These are phyloP conservation scores for Agelastica alni DNA, from an alignment of 2,888 invertebrate species.

Conservation along the genomic window DNA sequence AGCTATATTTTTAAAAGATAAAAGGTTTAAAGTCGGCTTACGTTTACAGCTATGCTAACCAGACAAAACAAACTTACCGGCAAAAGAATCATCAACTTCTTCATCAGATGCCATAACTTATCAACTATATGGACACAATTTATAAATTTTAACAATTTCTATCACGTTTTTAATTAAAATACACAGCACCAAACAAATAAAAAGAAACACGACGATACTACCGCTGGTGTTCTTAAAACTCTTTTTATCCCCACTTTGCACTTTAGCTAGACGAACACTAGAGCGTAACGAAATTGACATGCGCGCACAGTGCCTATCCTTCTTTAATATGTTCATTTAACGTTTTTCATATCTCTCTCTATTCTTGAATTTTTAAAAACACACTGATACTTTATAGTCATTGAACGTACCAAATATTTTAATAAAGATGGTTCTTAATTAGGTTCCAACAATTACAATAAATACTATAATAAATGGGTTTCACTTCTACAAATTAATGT, in stretches of 20 bases:
- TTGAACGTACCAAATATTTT: slow-evolving; percentile 10
- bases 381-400: neutral
- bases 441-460: too few relatives aligned
- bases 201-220: slow-evolving; percentile 15
- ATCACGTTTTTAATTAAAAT: slow-evolving; percentile 10
- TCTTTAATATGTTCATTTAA: neutral
- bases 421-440: neutral
- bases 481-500: too few relatives aligned
- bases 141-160: slow-evolving; percentile 3
- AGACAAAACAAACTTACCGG: slow-evolving; percentile 69
- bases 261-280: slow-evolving; percentile 16
- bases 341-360: slow-evolving; percentile 4
- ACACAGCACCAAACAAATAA: slow-evolving; percentile 15
- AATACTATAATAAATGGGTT: too few relatives aligned
- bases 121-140: slow-evolving; percentile 24
- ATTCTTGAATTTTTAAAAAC: slow-evolving; percentile 7
- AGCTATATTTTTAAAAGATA: slow-evolving; percentile 29
- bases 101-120: slow-evolving; percentile 81
- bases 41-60: slow-evolving; percentile 46
- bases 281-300: slow-evolving; percentile 11
- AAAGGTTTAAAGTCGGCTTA: slow-evolving; percentile 50
- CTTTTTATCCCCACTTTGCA: slow-evolving; percentile 16
- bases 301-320: slow-evolving; percentile 4
- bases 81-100: slow-evolving; percentile 83
- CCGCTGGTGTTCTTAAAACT: slow-evolving; percentile 9